Evolutionary conservation across 2,113 vertebrate species (phyloP).

Genomic region (Solea senegalensis): DNA sequence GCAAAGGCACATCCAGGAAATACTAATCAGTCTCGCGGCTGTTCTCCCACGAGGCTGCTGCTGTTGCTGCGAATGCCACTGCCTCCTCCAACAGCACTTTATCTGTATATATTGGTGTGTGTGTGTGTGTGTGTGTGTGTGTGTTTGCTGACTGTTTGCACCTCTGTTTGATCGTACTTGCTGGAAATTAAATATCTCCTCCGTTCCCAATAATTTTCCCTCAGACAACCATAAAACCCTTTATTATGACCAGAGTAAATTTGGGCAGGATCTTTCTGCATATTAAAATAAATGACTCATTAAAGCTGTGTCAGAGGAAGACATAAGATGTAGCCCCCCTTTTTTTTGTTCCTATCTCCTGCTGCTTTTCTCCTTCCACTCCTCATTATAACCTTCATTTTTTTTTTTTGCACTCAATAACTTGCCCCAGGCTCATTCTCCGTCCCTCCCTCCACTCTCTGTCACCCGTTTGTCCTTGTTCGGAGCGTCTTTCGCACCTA

Average conservation of each 20-base stretch:
- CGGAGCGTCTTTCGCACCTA: constrained; percentile 44
- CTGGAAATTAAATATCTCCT: constrained; percentile 24
- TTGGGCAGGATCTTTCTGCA: constrained; percentile 10
- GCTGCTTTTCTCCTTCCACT: constrained; percentile 20
- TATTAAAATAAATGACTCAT: constrained; percentile 50
- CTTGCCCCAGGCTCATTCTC: constrained; percentile 32
- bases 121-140: constrained; percentile 19
- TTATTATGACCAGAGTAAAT: constrained; percentile 37
- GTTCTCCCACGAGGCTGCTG: constrained; percentile 34
- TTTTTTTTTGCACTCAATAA: constrained; percentile 38
- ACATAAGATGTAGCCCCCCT: not conserved
- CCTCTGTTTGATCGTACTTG: constrained; percentile 3
- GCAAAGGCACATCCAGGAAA: constrained; percentile 65
- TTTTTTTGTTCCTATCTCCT: constrained; percentile 11
- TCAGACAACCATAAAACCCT: constrained; percentile 24
- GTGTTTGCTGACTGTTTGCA: constrained; percentile 13
- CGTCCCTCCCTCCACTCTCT: not conserved
- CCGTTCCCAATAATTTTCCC: constrained; percentile 16
- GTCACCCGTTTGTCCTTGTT: constrained; percentile 59
- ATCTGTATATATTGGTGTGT: constrained; percentile 23
- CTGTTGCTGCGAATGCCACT: constrained; percentile 40
- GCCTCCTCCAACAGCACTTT: constrained; percentile 24
- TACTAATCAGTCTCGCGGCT: constrained; percentile 63
- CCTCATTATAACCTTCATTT: constrained; percentile 56
- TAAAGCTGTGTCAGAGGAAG: constrained; percentile 9